Evolutionary conservation across 2,113 vertebrate genomes (phyloP), one percentile per base, ranked within the genome.

Genomic region (Phyllopteryx taeniolatus): DNA sequence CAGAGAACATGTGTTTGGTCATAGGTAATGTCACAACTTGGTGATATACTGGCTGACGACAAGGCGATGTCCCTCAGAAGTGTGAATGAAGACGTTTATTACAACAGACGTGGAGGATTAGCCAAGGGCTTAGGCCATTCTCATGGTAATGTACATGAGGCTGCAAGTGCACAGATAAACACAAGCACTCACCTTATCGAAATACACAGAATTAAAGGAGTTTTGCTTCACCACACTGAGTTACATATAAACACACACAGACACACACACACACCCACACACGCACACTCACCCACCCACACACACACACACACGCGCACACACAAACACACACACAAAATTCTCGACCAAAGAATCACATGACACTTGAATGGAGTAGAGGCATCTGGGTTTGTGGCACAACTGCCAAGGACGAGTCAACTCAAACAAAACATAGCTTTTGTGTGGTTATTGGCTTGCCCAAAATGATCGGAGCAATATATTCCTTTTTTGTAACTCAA

Each of bases 11-110:
- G 49, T 14, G 22, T 35, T 70, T 33, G 2, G 67, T 72, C 17
- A 8, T 17, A 73, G 61, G 17, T 5, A 0, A 43, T 6, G 65
- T 64, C 35, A 20, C 60, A 51, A 4, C 70, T 78, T 44, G 74
- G 67, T 68, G 76, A 66, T 68, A 72, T 20, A 72, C 81, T 80
- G 17, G 33, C 17, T 73, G 44, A 65, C 9, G 57, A 22, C 12
- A 51, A 56, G 10, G 70, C 20, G 73, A 68, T n/a, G 76, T 70
- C 77, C 49, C 59, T 81, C 72, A 74, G 47, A 71, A 67, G 79
- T 75, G 62, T 80, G 85, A 87, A 90, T 90, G 87, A 87, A 90
- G 89, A 89, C 86, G 82, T 90, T 90, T 89, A 88, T 90, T 89
- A 89, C 85, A 89, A 87, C 85, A 87, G 84, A 84, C 85, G 82